These are phyloP conservation scores for Daphoenositta chrysoptera DNA, from an alignment of 2,113 vertebrate genomes.

Conservation along the genomic window DNA sequence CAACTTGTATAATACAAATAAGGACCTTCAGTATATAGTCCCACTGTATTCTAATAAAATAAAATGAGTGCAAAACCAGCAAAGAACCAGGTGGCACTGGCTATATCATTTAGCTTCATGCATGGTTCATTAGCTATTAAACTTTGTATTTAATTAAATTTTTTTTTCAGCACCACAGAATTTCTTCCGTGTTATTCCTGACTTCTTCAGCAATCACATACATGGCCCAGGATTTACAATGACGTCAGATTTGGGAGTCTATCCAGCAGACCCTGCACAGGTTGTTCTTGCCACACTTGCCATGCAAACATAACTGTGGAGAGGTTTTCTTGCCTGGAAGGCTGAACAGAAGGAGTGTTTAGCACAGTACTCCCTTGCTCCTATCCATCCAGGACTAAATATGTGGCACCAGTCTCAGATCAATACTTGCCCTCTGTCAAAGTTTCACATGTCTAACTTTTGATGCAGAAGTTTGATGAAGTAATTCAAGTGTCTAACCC, in stretches of 20 bases:
- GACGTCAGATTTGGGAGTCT: not conserved
- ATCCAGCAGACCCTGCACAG: not conserved
- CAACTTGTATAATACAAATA: not conserved
- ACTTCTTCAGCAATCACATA: not conserved
- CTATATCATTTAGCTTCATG: not conserved
- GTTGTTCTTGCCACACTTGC: not conserved
- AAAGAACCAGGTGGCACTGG: not conserved
- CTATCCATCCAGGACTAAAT: not conserved
- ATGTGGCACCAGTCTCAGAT: not conserved
- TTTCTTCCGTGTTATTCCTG: not conserved
- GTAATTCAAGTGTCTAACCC: not conserved
- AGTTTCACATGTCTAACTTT: not conserved
- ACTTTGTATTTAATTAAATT: not conserved
- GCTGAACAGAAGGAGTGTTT: not conserved
- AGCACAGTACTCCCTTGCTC: not conserved
- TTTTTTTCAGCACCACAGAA: not conserved
- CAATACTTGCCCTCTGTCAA: not conserved
- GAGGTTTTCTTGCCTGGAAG: not conserved
- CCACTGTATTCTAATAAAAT: not conserved
- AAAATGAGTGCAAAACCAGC: not conserved
- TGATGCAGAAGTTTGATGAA: not conserved
- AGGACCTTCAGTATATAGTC: not conserved
- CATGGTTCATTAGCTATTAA: not conserved
- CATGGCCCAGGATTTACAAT: not conserved
- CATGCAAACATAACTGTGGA: not conserved